Conservation (phyloP, 1,140 invertebrate species). For the Penaeus indicus region DNA sequence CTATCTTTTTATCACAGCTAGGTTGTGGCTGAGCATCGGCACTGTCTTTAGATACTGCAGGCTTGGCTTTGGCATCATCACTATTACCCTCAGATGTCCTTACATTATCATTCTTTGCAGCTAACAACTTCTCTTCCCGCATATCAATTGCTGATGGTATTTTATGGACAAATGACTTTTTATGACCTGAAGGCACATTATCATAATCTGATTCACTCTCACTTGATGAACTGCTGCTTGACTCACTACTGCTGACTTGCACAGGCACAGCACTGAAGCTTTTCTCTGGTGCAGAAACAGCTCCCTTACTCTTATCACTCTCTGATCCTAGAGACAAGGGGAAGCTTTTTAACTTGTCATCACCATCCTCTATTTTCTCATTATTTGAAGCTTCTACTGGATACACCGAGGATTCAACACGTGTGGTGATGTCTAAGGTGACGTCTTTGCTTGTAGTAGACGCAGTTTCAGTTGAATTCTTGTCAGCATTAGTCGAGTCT, state of each 20-base stretch:
- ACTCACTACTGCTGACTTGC: constrained; percentile 44
- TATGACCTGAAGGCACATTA: constrained; percentile 52
- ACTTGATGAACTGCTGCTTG: constrained; percentile 17
- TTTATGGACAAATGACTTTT: constrained; percentile 44
- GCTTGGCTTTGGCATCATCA: neutral
- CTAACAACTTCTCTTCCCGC: neutral
- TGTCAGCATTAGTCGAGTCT: constrained; percentile 23
- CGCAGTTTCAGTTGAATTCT: neutral
- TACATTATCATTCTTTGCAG: neutral
- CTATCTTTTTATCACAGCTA: neutral
- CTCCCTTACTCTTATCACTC: constrained; percentile 10
- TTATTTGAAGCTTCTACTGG: constrained; percentile 34
- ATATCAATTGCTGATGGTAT: constrained; percentile 45
- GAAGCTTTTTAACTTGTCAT: constrained; percentile 42
- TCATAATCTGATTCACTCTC: constrained; percentile 49
- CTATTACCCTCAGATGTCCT: neutral
- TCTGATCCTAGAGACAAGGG: neutral
- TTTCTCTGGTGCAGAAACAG: constrained; percentile 31
- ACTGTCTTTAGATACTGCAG: neutral
- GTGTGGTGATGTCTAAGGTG: constrained; percentile 48
- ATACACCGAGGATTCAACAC: constrained; percentile 50
- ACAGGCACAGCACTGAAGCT: constrained; percentile 19
- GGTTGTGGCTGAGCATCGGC: too few relatives aligned
- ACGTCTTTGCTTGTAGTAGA: neutral
- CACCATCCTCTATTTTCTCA: neutral